phyloP scores from a whole-genome alignment of 2,797 vertebrate genomes.

The Hemitrygon akajei region DNA sequence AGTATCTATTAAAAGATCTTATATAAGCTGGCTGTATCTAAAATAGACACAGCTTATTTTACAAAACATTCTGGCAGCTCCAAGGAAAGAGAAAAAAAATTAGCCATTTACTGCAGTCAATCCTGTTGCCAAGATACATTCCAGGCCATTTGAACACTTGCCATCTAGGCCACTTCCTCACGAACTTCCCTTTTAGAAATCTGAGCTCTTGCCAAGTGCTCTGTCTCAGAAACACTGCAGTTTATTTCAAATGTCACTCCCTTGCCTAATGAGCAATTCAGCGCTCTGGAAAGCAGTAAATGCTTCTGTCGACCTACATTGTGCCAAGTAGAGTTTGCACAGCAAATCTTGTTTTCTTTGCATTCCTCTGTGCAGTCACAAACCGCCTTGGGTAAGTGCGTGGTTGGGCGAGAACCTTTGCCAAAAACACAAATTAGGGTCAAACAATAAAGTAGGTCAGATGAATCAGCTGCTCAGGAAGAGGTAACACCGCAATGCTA shows the following conservation, averaged over 20 bases:
- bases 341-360: not conserved
- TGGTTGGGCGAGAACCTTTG: constrained; percentile 42
- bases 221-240: not conserved
- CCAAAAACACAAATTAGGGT: constrained; percentile 58
- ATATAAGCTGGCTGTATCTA: not conserved
- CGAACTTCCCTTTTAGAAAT: constrained; percentile 48
- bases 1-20: not conserved
- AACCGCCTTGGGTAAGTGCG: constrained; percentile 49
- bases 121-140: constrained; percentile 58
- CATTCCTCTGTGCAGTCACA: constrained; percentile 40
- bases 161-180: constrained; percentile 61
- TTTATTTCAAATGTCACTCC: not conserved
- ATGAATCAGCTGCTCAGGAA: constrained; percentile 40
- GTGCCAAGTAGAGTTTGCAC: not conserved
- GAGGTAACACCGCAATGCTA: constrained; percentile 23
- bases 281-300: not conserved
- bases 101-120: constrained; percentile 43
- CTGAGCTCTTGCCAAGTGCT: not conserved
- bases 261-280: not conserved
- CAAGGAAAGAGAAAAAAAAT: constrained; percentile 14
- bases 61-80: not conserved
- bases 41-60: not conserved
- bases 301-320: not conserved
- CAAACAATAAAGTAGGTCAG: constrained; percentile 64
- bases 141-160: constrained; percentile 54